Evolutionary conservation across 2,113 vertebrate species (phyloP).

Genomic region (Motacilla alba): DNA sequence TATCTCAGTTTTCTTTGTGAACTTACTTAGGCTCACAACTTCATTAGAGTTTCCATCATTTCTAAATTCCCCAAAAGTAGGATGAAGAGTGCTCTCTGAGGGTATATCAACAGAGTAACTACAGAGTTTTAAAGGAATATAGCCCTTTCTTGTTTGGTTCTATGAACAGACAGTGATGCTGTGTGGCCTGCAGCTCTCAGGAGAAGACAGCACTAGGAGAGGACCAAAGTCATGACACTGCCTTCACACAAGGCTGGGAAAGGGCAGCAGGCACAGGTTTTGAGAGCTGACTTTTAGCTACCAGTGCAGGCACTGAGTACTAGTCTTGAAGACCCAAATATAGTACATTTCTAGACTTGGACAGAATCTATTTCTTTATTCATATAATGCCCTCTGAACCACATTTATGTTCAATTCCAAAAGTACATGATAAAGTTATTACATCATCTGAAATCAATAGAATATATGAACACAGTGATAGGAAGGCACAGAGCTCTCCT

Average conservation of each 20-base stretch:
- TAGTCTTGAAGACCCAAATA: background rate
- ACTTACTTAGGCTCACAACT: background rate
- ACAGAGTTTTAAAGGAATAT: background rate
- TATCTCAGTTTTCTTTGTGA: background rate
- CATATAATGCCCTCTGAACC: background rate
- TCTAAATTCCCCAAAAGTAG: background rate
- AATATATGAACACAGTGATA: background rate
- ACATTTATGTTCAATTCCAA: background rate
- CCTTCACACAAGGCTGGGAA: background rate
- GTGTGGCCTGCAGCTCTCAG: background rate
- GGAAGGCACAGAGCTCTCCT: background rate
- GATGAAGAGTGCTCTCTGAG: background rate
- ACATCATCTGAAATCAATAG: background rate
- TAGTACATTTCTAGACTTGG: background rate
- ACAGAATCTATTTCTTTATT: background rate
- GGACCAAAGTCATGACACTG: background rate
- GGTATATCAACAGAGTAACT: background rate
- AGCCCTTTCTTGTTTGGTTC: background rate
- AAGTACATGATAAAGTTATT: background rate
- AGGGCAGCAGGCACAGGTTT: background rate
- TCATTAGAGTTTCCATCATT: background rate
- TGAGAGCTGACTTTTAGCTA: background rate
- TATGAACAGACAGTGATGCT: rapidly evolving
- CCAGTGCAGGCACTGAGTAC: background rate
- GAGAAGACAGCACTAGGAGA: background rate